Evolutionary conservation across 2,113 vertebrate genomes (phyloP), one percentile per base, ranked within the genome.

Genomic region (Hylia prasina): DNA sequence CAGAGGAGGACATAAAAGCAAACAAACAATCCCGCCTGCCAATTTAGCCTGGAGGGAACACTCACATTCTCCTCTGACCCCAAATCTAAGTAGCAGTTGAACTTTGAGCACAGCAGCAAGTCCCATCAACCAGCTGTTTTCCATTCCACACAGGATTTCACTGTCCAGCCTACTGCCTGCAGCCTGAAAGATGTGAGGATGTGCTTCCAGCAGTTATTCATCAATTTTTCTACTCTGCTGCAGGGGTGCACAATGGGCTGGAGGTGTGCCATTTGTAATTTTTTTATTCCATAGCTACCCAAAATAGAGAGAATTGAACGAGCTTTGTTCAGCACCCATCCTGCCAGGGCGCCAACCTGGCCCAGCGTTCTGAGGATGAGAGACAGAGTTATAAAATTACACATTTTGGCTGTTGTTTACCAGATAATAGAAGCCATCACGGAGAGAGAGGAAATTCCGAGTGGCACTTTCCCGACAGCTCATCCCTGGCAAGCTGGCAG

Each of bases 31-130:
- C 33, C 18, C 1, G 21, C 80, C 54, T 94, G 93, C 80, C 92
- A 94, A 60, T 93, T 93, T 68, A 93, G 89, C 93, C 93, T 37
- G 60, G 60, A 92, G 95, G 72, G 47, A 92, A 30, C 76, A 21
- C 60, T 94, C 16, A 10, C 80, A n/a, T 92, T 95, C 80, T 93
- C 64, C 68, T 87, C 69, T 94, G 93, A 96, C 93, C 96, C 77
- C 83, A 68, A 93, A 92, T 89, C 72, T 90, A 81, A 92, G 94
- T 15, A 94, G 80, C 93, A 78, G 89, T 21, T 93, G 94, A 92
- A 95, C 91, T 96, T 51, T 78, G 76, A 90, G 72, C 80, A 28
- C 53, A 83, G 60, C 83, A 71, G 76, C 83, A 47, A 71, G 60
- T 33, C 91, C 89, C 82, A 81, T 82, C 69, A 73, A 94, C 18